phyloP scores from a whole-genome alignment of 1,140 invertebrate genomes.

The Aphelinus certus region DNA sequence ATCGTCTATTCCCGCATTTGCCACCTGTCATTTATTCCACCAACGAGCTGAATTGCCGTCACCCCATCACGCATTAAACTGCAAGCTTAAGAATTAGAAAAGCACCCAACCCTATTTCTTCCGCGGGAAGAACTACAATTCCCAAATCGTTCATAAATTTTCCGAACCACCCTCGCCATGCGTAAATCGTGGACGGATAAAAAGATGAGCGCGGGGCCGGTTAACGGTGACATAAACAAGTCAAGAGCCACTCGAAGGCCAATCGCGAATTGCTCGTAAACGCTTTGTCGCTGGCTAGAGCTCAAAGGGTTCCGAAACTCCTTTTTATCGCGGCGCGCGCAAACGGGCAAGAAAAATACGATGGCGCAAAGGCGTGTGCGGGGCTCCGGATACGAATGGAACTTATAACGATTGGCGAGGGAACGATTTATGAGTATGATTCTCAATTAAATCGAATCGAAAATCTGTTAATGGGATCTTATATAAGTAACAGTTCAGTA shows the following conservation, averaged over 20 bases:
- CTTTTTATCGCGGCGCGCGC: conserved; percentile 8
- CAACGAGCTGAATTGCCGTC: no score
- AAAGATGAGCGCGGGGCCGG: background rate
- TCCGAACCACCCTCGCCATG: conserved; percentile 18
- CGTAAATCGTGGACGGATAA: conserved; percentile 29
- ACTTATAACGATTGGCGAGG: no score
- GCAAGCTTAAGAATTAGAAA: no score
- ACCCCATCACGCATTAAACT: no score
- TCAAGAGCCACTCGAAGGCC: conserved; percentile 20
- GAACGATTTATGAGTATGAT: no score
- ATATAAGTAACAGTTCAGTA: no score
- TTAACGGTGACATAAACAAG: conserved; percentile 36
- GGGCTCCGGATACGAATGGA: no score
- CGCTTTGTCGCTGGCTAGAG: conserved; percentile 22
- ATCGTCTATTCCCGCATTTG: no score
- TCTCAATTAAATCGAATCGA: no score
- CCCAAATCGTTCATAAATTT: conserved; percentile 35
- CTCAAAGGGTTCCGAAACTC: conserved; percentile 31
- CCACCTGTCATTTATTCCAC: no score
- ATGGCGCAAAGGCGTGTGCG: background rate
- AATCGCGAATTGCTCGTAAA: conserved; percentile 38
- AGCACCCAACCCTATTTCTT: background rate
- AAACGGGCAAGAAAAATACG: background rate
- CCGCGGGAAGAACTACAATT: conserved; percentile 9
- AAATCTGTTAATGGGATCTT: no score